Evolutionary conservation across 2,888 invertebrate species (phyloP).

Genomic region (Listrodromus nycthemerus): DNA sequence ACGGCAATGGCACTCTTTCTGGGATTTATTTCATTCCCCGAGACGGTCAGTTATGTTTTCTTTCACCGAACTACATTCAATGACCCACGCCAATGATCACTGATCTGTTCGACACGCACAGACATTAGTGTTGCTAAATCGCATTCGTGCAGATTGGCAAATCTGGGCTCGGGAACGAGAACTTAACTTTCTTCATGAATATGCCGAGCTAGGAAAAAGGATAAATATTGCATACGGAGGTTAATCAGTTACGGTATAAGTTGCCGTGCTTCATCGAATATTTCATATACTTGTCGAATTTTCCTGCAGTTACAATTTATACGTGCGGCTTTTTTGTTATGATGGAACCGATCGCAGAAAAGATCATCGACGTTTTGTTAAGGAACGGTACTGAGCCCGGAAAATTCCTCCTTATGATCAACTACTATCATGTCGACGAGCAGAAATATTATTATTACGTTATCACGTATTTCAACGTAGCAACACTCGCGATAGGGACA

Average conservation of each 20-base stretch:
- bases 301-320: background rate
- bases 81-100: no score
- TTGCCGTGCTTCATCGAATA: no score
- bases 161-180: constrained; percentile 38
- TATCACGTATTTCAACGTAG: background rate
- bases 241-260: background rate
- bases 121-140: no score
- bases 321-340: background rate
- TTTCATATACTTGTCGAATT: no score
- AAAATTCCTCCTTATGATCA: background rate
- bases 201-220: background rate
- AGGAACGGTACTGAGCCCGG: background rate
- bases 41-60: no score
- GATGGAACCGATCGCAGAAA: background rate
- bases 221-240: constrained; percentile 32
- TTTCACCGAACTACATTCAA: no score
- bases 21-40: no score
- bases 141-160: constrained; percentile 27
- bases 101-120: no score
- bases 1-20: no score
- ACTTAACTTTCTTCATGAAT: constrained; percentile 18
- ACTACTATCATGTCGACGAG: background rate
- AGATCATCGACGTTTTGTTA: background rate
- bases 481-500: background rate
- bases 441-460: constrained; percentile 20